Base-by-base conservation (phyloP, 2,888 invertebrate species). In the Halictus ligatus region DNA sequence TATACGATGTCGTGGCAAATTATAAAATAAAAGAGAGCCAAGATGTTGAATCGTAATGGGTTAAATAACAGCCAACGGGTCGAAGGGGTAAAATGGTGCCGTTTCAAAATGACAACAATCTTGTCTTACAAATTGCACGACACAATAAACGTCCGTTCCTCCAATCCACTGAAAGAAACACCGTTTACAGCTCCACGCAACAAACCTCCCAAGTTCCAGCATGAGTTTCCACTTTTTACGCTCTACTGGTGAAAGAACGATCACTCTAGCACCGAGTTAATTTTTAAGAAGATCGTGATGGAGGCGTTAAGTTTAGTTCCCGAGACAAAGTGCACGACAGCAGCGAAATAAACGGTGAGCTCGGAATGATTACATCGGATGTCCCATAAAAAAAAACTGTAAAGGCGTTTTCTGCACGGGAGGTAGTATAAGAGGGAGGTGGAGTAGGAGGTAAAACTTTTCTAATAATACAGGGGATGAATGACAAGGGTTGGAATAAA, bases 391-490 rank as follows among this genome's bases (percentile, higher is more conserved):
- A 64, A 60, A 71, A 69, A 21, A 35, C 13, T 43, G 21, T 12
- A n/a, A 13, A 43, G 21, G 18, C 15, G 71, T 43, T 71, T 10
- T 5, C 40, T 35, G 67, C 67, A 18, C 21, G 4, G 43, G 71
- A 35, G 35, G 43, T 43, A 43, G 21, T 71, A 71, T n/a, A 43
- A 40, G 71, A 5, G 21, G 6, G 43, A n/a, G n/a, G 10, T n/a
- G 43, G 12, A 10, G 35, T 35, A 35, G n/a, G 12, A 71, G 71
- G 43, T 71, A 13, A 71, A 71, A 71, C 71, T 43, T 71, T 71
- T 71, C 71, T 71, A 43, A 71, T 71, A 71, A 71, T 71, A 43
- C 40, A 43, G 43, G n/a, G 71, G 43, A n/a, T 12, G 71, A n/a
- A 43, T n/a, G 71, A 43, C 71, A n/a, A 12, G 71, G 43, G 18